Evolutionary conservation across 2,797 vertebrate species (phyloP).

Genomic region (Microctenopoma steveboyesi): DNA sequence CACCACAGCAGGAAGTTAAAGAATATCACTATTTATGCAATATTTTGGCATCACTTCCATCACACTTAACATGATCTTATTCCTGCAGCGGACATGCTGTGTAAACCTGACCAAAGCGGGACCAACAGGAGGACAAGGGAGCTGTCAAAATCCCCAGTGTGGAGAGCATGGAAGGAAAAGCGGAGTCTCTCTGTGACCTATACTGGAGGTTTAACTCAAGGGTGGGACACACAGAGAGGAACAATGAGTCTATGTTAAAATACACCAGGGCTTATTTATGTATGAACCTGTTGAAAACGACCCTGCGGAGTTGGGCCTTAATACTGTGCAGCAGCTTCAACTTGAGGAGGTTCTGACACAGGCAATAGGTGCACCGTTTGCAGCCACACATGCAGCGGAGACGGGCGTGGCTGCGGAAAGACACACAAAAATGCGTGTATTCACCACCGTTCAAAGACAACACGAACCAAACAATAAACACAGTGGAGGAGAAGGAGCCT

Average conservation of each 20-base stretch:
- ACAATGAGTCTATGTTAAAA: conserved; percentile 56
- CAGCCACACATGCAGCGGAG: conserved; percentile 97
- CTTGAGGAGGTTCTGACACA: conserved; percentile 99
- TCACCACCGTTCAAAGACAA: conserved; percentile 56
- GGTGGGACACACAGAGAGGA: conserved; percentile 45
- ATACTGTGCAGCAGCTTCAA: conserved; percentile 97
- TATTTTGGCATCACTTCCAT: neutral
- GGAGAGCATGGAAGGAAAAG: conserved; percentile 46
- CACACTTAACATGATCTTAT: neutral
- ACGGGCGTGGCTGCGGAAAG: conserved; percentile 95
- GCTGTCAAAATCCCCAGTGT: conserved; percentile 44
- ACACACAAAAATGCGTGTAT: conserved; percentile 83
- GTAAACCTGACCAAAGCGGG: conserved; percentile 40
- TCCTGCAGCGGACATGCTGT: conserved; percentile 63
- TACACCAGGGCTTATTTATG: conserved; percentile 56
- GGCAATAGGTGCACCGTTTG: conserved; percentile 99
- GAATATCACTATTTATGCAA: neutral
- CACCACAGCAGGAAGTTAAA: neutral
- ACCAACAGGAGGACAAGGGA: conserved; percentile 41
- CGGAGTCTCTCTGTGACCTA: conserved; percentile 20
- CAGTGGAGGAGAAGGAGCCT: conserved; percentile 41
- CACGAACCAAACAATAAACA: conserved; percentile 57
- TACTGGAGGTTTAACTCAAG: conserved; percentile 12
- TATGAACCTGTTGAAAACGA: conserved; percentile 97
- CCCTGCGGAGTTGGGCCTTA: conserved; percentile 97